phyloP scores from a whole-genome alignment of 37 sponge, comb jelly and placozoan species.

The Spongia lamella region DNA sequence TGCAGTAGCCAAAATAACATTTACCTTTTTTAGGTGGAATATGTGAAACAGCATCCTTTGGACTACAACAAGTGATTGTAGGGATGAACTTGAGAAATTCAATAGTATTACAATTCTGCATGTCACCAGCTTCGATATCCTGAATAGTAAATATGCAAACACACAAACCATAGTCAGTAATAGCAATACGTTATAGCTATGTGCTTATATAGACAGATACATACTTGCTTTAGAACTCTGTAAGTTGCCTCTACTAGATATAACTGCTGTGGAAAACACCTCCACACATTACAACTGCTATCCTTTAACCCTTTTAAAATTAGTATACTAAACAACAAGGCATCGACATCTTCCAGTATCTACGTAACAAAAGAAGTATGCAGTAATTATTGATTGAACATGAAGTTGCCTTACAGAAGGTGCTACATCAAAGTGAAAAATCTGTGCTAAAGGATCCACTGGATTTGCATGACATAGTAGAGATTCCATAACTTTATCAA shows the following conservation, averaged over 20 bases:
- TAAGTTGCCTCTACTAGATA: conserved; percentile 61
- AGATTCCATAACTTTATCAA: conserved; percentile 45
- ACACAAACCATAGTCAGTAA: no score
- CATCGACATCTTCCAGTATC: background rate
- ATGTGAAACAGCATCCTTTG: no score
- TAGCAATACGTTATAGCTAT: no score
- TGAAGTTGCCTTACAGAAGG: conserved; percentile 23
- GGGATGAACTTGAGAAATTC: no score
- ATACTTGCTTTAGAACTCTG: background rate
- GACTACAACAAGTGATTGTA: no score
- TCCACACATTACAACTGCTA: conserved; percentile 64
- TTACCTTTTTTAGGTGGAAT: no score
- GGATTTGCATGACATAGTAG: conserved; percentile 2
- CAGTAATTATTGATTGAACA: background rate
- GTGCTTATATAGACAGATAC: background rate
- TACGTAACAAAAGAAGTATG: background rate
- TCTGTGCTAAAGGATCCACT: background rate
- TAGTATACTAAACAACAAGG: conserved; percentile 36
- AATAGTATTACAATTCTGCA: no score
- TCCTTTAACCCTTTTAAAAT: conserved; percentile 54
- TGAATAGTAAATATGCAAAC: no score
- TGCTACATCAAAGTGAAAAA: conserved; percentile 12
- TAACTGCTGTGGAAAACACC: conserved; percentile 37
- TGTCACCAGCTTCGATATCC: no score
- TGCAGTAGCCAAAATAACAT: no score